These are phyloP conservation scores for Chromis chromis DNA, from an alignment of 2,797 vertebrate species.

Conservation along the genomic window DNA sequence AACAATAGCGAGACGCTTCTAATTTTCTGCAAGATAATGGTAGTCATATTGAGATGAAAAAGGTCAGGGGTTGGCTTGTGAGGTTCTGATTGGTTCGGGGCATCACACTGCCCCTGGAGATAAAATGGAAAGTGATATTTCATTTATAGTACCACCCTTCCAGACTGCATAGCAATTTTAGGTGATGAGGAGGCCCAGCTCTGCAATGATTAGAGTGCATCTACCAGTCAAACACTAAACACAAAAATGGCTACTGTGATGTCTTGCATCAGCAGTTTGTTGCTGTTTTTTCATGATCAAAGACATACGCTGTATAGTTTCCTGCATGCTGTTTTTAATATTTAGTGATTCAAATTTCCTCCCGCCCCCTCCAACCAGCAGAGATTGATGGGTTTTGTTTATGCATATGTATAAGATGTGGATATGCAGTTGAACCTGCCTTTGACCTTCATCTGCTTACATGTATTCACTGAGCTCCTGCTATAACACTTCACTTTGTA, in stretches of 20 bases:
- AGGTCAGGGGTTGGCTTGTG: constrained; percentile 87
- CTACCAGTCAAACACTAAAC: constrained; percentile 55
- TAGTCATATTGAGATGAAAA: constrained; percentile 86
- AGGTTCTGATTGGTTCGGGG: constrained; percentile 85
- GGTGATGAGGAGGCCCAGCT: constrained; percentile 61
- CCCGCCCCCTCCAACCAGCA: constrained; percentile 59
- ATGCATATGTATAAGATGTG: constrained; percentile 82
- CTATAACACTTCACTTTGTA: constrained; percentile 29
- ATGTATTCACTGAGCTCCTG: constrained; percentile 47
- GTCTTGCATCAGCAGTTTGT: constrained; percentile 58
- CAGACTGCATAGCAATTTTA: constrained; percentile 68
- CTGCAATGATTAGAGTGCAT: constrained; percentile 67
- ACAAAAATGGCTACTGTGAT: constrained; percentile 55
- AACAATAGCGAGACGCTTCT: constrained; percentile 88
- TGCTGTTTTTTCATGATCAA: constrained; percentile 51
- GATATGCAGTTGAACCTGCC: constrained; percentile 78
- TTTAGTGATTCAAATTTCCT: constrained; percentile 63
- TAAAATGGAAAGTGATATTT: constrained; percentile 80
- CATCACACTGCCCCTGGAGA: constrained; percentile 76
- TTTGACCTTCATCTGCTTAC: constrained; percentile 81
- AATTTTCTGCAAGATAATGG: constrained; percentile 90
- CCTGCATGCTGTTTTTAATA: constrained; percentile 61
- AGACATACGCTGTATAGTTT: constrained; percentile 48
- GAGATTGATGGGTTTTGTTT: constrained; percentile 78
- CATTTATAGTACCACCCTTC: constrained; percentile 69